Evolutionary conservation across 2,888 invertebrate species (phyloP).

Genomic region (Tanypteryx hageni): DNA sequence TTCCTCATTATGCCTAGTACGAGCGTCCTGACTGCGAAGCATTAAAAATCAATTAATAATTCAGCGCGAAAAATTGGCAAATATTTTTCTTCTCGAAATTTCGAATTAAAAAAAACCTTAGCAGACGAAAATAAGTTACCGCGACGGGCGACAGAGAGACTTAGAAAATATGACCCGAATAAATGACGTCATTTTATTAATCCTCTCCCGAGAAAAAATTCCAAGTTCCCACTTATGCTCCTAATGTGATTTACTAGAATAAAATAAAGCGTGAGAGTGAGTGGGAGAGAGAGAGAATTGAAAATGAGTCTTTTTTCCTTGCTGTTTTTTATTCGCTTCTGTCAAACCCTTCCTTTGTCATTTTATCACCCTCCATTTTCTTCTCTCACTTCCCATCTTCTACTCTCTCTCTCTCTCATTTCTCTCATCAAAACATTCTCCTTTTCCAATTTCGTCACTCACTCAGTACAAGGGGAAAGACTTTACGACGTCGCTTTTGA

Average conservation of each 20-base stretch:
- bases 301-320: background rate
- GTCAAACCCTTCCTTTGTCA: background rate
- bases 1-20: too few species aligned
- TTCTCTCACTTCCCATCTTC: background rate
- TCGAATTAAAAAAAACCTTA: background rate
- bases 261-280: background rate
- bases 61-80: background rate
- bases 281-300: background rate
- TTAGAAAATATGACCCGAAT: constrained; percentile 4
- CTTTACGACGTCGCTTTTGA: background rate
- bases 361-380: background rate
- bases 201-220: background rate
- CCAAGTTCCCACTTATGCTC: background rate
- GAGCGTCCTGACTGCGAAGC: too few species aligned
- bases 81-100: background rate
- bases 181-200: background rate
- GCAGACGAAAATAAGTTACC: background rate
- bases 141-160: background rate
- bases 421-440: background rate
- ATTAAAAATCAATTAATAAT: background rate
- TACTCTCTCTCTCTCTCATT: background rate
- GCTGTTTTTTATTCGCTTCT: background rate
- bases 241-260: constrained; percentile 6
- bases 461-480: background rate
- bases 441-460: background rate